These are phyloP conservation scores for Gymnodraco acuticeps DNA, from an alignment of 2,797 vertebrate genomes.

Conservation along the genomic window DNA sequence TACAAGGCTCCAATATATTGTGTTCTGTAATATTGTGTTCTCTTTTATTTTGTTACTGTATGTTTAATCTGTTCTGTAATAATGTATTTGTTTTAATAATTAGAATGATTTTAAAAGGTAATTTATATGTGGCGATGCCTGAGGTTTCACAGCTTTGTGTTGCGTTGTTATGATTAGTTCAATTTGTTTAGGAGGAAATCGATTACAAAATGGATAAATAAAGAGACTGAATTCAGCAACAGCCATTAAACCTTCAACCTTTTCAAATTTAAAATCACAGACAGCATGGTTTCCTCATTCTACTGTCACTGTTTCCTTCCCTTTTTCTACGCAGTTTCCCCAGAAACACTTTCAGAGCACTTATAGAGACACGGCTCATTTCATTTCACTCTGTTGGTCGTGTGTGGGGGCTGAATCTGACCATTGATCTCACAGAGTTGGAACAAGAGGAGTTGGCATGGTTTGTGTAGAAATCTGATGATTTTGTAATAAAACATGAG, in stretches of 20 bases:
- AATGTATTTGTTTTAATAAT: background rate
- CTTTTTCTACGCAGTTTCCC: slow-evolving; percentile 38
- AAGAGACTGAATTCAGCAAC: background rate
- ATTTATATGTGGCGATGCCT: background rate
- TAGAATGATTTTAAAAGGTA: background rate
- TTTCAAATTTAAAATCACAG: slow-evolving; percentile 32
- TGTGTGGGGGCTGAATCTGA: slow-evolving; percentile 6
- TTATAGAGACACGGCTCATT: slow-evolving; percentile 3
- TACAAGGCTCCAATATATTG: background rate
- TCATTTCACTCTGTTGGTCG: slow-evolving; percentile 3
- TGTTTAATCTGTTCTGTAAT: background rate
- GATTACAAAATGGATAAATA: background rate
- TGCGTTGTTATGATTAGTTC: background rate
- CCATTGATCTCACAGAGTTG: background rate
- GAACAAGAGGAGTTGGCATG: background rate
- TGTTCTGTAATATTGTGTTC: background rate
- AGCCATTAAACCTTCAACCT: slow-evolving; percentile 9
- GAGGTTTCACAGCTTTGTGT: background rate
- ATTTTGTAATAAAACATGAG: background rate
- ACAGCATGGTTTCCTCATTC: slow-evolving; percentile 47
- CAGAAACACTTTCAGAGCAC: slow-evolving; percentile 27
- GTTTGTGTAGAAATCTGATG: background rate
- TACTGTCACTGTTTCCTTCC: slow-evolving; percentile 53
- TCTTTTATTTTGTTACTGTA: background rate
- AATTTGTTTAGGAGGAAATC: background rate